phyloP scores from a whole-genome alignment of 2,888 invertebrate species.

The Trilocha varians region DNA sequence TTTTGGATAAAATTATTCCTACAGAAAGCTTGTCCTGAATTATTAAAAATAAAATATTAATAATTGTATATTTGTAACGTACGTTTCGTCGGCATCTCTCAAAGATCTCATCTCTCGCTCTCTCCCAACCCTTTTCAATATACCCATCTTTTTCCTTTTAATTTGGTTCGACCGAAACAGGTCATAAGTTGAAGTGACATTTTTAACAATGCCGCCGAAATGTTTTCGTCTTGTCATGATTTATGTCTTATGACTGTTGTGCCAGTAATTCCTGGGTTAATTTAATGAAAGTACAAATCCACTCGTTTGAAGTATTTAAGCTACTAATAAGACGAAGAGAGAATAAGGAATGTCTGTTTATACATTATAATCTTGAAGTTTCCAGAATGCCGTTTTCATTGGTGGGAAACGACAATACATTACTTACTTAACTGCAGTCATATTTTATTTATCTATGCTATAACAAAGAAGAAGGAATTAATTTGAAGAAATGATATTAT shows the following conservation, averaged over 20 bases:
- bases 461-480: too few relatives aligned
- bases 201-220: conserved; percentile 69
- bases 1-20: too few relatives aligned
- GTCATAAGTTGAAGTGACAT: conserved; percentile 71
- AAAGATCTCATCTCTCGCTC: conserved; percentile 36
- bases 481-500: too few relatives aligned
- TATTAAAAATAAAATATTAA: not conserved
- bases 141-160: conserved; percentile 49
- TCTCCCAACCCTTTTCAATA: conserved; percentile 29
- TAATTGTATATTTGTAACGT: not conserved
- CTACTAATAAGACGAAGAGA: too few relatives aligned
- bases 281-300: not conserved
- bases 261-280: not conserved
- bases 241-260: conserved; percentile 43
- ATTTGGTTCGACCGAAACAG: conserved; percentile 64
- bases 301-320: too few relatives aligned
- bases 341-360: too few relatives aligned
- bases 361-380: too few relatives aligned
- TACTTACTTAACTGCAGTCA: too few relatives aligned
- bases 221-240: conserved; percentile 72
- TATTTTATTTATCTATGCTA: too few relatives aligned
- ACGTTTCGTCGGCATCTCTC: conserved; percentile 54
- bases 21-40: too few relatives aligned
- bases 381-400: too few relatives aligned
- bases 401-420: too few relatives aligned